phyloP scores from a whole-genome alignment of 23 tunicate species.

The Corella eumyota region DNA sequence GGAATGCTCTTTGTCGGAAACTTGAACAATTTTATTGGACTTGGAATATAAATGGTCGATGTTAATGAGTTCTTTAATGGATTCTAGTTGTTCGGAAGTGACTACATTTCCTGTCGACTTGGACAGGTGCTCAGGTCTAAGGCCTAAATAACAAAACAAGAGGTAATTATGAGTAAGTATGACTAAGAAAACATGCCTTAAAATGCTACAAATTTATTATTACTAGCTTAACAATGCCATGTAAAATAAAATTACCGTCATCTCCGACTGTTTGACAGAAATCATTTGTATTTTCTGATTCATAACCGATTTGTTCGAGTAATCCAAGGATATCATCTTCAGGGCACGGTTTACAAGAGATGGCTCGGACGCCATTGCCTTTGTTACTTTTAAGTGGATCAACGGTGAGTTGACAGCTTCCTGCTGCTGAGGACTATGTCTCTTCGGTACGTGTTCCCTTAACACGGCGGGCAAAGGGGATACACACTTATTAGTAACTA shows the following conservation, averaged over 20 bases:
- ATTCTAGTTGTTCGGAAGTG: constrained; percentile 22
- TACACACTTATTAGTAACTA: constrained; percentile 54
- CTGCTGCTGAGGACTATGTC: constrained; percentile 97
- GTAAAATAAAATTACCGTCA: neutral
- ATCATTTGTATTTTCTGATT: neutral
- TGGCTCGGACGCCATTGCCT: constrained; percentile 12
- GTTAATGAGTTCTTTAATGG: constrained; percentile 39
- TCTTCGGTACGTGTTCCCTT: constrained; percentile 79
- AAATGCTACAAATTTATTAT: neutral
- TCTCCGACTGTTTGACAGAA: neutral
- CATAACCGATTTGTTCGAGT: constrained; percentile 50
- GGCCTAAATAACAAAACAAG: constrained; percentile 11
- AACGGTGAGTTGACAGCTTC: constrained; percentile 87
- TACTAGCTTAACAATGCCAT: neutral
- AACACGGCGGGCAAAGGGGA: constrained; percentile 97
- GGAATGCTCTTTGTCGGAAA: neutral
- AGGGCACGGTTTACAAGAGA: neutral
- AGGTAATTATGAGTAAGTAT: neutral
- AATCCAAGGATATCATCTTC: constrained; percentile 64
- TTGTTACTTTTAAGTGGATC: constrained; percentile 67
- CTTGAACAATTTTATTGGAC: constrained; percentile 5
- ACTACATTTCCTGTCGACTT: constrained; percentile 1
- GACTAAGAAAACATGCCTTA: neutral
- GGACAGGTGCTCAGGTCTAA: constrained; percentile 52
- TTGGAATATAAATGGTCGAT: constrained; percentile 74